Base-by-base conservation (phyloP, 2,797 vertebrate species). In the Anguilla marmorata region DNA sequence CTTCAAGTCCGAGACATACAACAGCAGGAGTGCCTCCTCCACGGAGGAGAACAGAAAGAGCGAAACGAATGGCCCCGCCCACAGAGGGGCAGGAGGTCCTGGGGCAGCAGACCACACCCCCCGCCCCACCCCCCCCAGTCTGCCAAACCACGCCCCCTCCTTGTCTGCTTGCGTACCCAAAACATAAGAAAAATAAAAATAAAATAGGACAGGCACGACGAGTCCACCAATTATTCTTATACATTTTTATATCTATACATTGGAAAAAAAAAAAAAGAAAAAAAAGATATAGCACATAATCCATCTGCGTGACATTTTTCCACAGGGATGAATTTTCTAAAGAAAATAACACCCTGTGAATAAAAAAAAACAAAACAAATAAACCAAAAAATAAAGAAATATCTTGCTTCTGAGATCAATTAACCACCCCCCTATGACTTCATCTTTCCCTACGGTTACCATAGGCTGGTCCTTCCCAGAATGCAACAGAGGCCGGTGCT, bases 121-220 rank as follows among this genome's bases (percentile, higher is more conserved):
- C 37, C 37, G 2, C 37, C 37, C 37, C 37, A 3, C 37, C 37
- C 37, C 37, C 37, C 85, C 37, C 37, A 37, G 37, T 2, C 37
- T 37, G 37, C 37, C 37, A 84, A 90, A 90, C 87, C 88, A 86
- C 82, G 88, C 85, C 41, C 91, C 63, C 37, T 37, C 37, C 37
- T 2, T 16, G 87, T 50, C 52, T 48, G 86, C 88, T 85, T 89
- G 87, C 89, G 83, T 63, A 91, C 86, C 90, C 52, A 80, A 48
- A 84, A 74, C 86, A 87, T 7, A 33, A 60, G 80, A 87, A 60
- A 90, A 58, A 90, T 86, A 86, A 24, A 88, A 86, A 89, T 14
- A 82, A 80, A 83, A 56, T 80, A 88, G 92, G 93, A 90, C 87
- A 95, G 95, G 94, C 95, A 95, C 94, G 0, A 92, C 93, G 92